Conservation (phyloP, 2,797 vertebrate genomes). For the Leucoraja ocellata region DNA sequence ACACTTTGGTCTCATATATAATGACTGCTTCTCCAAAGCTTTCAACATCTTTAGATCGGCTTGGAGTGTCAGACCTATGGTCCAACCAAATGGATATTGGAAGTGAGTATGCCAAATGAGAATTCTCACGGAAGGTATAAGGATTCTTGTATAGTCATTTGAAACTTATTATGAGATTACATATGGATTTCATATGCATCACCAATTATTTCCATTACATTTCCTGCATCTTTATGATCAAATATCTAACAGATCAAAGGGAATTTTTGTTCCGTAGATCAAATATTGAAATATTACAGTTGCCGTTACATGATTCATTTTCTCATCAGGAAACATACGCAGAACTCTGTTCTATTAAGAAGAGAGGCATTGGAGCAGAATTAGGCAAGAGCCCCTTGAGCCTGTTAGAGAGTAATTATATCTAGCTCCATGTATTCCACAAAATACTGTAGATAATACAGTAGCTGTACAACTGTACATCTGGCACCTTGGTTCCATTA, state of each 20-base stretch:
- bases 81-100: conserved; percentile 48
- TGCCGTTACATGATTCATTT: not conserved
- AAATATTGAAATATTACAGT: not conserved
- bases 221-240: not conserved
- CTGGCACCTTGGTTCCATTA: not conserved
- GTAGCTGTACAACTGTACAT: not conserved
- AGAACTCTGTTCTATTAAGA: not conserved
- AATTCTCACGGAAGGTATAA: not conserved
- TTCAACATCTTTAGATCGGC: conserved; percentile 49
- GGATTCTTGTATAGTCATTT: not conserved
- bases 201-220: not conserved
- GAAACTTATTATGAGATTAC: not conserved
- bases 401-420: not conserved
- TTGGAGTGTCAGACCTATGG: conserved; percentile 49
- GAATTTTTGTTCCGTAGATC: not conserved
- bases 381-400: not conserved
- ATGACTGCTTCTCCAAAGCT: conserved; percentile 53
- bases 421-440: not conserved
- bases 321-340: not conserved
- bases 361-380: not conserved
- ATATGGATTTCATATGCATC: not conserved
- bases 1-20: conserved; percentile 53
- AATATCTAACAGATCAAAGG: not conserved
- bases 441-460: too few relatives aligned
- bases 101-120: conserved; percentile 41